These are phyloP conservation scores for Salvelinus fontinalis DNA, from an alignment of 2,113 vertebrate species.

Conservation along the genomic window DNA sequence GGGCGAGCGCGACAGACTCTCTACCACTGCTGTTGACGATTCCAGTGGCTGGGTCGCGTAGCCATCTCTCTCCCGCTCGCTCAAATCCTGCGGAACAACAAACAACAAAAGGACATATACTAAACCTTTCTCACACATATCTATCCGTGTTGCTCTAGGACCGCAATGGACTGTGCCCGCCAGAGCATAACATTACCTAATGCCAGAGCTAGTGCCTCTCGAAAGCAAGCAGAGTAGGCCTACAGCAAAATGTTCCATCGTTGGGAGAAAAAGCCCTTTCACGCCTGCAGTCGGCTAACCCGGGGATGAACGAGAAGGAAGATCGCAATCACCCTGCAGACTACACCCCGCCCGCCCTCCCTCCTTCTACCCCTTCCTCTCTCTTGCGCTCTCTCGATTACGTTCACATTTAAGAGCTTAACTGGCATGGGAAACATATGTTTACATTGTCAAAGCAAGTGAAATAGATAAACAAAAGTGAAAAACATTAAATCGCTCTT, in stretches of 20 bases:
- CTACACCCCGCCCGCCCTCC: slow-evolving; percentile 21
- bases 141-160: too few species aligned
- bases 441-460: too few species aligned
- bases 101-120: background rate
- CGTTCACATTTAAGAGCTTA: too few species aligned
- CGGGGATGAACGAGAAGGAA: slow-evolving; percentile 32
- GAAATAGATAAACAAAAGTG: too few species aligned
- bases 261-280: slow-evolving; percentile 13
- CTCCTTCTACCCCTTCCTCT: background rate
- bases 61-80: slow-evolving; percentile 29
- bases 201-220: background rate
- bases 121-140: background rate
- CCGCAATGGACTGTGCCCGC: background rate
- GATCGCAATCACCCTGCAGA: slow-evolving; percentile 17
- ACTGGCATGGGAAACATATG: too few species aligned
- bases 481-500: background rate
- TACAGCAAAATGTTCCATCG: slow-evolving; percentile 30
- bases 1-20: slow-evolving; percentile 27
- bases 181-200: background rate
- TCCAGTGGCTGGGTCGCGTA: slow-evolving; percentile 23
- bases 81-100: slow-evolving; percentile 5
- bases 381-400: background rate
- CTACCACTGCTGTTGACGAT: slow-evolving; percentile 32
- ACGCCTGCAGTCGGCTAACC: slow-evolving; percentile 36
- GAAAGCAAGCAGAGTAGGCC: background rate